phyloP scores from a whole-genome alignment of 1,140 invertebrate species.

The Idris sp. region DNA sequence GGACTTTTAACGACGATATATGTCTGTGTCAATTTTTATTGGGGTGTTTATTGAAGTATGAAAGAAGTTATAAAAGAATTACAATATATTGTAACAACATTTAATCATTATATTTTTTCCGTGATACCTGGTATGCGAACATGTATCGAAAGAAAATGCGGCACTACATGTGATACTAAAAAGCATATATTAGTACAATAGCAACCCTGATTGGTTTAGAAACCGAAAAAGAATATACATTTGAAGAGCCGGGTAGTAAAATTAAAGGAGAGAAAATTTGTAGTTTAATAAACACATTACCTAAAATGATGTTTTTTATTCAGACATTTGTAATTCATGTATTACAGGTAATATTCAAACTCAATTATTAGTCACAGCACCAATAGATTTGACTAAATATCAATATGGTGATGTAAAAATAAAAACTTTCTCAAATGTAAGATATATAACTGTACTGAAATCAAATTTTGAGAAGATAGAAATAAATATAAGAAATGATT shows the following conservation, averaged over 20 bases:
- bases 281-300: not conserved
- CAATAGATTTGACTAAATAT: not conserved
- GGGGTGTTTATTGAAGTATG: no score
- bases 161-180: no score
- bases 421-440: not conserved
- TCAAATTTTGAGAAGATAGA: conserved; percentile 5
- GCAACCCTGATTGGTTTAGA: not conserved
- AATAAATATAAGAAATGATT: conserved; percentile 50
- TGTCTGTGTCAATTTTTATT: no score
- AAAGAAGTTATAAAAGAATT: no score
- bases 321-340: not conserved
- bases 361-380: not conserved
- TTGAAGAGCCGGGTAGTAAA: no score
- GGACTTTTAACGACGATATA: no score
- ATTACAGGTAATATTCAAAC: not conserved
- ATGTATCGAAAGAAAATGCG: conserved; percentile 2
- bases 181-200: not conserved
- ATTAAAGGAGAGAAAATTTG: no score
- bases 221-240: no score
- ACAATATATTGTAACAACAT: no score
- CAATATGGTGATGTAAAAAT: not conserved
- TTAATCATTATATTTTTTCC: no score
- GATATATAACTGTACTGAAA: not conserved
- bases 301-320: conserved; percentile 2
- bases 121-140: no score